Conservation (phyloP, 2,888 invertebrate genomes). For the Plebejus anna region DNA sequence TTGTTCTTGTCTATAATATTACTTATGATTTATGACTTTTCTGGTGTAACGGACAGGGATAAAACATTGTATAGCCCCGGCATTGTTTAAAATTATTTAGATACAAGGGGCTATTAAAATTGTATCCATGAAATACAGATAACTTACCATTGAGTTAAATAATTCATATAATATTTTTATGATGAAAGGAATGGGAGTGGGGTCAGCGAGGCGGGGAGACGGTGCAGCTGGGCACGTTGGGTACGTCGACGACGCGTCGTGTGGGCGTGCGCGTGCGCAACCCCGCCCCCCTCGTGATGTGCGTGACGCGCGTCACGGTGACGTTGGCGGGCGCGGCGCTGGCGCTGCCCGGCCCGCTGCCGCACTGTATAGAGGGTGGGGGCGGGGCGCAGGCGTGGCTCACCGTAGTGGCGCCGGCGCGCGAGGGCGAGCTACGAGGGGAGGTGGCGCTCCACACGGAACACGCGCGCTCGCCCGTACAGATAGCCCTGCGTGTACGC, state of each 20-base stretch:
- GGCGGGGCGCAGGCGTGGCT: slow-evolving; percentile 42
- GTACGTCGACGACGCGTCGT: slow-evolving; percentile 82
- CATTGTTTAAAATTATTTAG: no score
- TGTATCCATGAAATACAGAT: no score
- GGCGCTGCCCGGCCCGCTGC: slow-evolving; percentile 42
- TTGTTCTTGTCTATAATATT: no score
- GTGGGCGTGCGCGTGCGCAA: slow-evolving; percentile 76
- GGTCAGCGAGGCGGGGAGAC: slow-evolving; percentile 38
- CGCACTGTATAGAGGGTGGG: slow-evolving; percentile 35
- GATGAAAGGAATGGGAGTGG: slow-evolving; percentile 62
- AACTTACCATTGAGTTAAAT: not conserved
- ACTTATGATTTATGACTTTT: no score
- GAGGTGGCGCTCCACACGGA: slow-evolving; percentile 41
- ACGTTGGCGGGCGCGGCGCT: slow-evolving; percentile 46
- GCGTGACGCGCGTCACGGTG: slow-evolving; percentile 44
- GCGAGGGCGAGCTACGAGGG: slow-evolving; percentile 42
- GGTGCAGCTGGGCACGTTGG: slow-evolving; percentile 80
- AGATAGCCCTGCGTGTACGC: slow-evolving; percentile 37
- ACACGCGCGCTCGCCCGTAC: slow-evolving; percentile 36
- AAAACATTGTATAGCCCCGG: no score
- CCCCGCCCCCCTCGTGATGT: slow-evolving; percentile 51
- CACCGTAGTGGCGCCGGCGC: slow-evolving; percentile 51
- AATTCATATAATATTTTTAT: not conserved
- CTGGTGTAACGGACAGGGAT: no score
- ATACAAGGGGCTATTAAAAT: no score